Percentiles rank a stretch among this genome's conserved stretches.
phyloP scores from a whole-genome alignment of 2,888 invertebrate species.

The Eilema depressum region DNA sequence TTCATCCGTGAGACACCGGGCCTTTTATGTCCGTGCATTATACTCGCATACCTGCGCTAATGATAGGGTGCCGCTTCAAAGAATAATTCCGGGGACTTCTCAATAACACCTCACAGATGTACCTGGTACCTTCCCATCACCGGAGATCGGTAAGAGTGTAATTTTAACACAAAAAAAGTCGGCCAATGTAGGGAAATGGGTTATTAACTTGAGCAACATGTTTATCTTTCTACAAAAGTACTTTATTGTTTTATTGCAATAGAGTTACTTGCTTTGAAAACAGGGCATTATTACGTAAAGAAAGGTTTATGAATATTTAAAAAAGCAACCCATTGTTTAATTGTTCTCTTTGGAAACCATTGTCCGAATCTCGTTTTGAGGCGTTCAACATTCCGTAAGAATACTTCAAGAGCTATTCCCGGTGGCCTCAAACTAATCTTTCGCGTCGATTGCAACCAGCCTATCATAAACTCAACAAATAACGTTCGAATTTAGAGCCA shows the following conservation, averaged over 20 bases:
- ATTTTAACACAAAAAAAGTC: conserved; percentile 64
- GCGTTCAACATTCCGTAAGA: conserved; percentile 19
- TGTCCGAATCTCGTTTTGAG: conserved; percentile 27
- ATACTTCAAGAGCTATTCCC: conserved; percentile 16
- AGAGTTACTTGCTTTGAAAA: conserved; percentile 32
- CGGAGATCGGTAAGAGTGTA: conserved; percentile 38
- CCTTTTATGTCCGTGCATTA: conserved; percentile 60
- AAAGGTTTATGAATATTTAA: conserved; percentile 37
- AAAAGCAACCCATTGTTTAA: conserved; percentile 33
- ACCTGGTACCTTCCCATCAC: conserved; percentile 44
- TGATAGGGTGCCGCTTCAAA: conserved; percentile 73
- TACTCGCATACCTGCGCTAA: conserved; percentile 75
- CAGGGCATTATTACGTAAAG: conserved; percentile 26
- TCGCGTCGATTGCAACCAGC: conserved; percentile 35
- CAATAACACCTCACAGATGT: conserved; percentile 74
- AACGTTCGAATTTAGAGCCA: conserved; percentile 42
- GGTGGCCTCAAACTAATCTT: conserved; percentile 26
- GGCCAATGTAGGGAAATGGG: conserved; percentile 64
- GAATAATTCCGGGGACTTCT: conserved; percentile 60
- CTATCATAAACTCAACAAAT: conserved; percentile 45
- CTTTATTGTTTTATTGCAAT: conserved; percentile 66
- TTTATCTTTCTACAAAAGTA: conserved; percentile 54
- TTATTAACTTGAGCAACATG: conserved; percentile 61
- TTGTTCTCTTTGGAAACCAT: conserved; percentile 18
- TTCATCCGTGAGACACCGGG: conserved; percentile 63